Evolutionary conservation across 2,113 vertebrate genomes (phyloP).

Genomic region (Falco punctatus): DNA sequence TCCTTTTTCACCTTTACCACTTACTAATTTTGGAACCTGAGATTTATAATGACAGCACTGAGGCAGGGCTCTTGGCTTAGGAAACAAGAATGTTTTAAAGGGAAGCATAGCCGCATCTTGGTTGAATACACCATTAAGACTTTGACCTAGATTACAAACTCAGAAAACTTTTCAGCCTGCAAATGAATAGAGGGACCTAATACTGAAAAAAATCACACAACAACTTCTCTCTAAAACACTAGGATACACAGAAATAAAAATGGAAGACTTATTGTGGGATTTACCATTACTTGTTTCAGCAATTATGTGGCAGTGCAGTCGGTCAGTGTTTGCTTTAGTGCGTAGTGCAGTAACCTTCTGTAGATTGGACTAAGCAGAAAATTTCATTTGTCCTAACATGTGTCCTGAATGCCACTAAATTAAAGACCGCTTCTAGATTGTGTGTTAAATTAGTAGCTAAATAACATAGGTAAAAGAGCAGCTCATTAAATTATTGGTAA

Average conservation of each 20-base stretch:
- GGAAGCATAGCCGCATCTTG: not conserved
- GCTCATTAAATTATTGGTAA: not conserved
- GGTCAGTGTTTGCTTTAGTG: not conserved
- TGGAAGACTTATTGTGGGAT: not conserved
- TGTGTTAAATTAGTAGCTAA: not conserved
- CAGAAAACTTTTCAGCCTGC: not conserved
- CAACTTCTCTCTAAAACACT: not conserved
- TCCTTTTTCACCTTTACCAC: conserved; percentile 19
- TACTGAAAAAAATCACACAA: not conserved
- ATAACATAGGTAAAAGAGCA: not conserved
- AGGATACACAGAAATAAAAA: not conserved
- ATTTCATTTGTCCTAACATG: not conserved
- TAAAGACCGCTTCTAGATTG: not conserved
- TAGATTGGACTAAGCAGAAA: not conserved
- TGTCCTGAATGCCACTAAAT: not conserved
- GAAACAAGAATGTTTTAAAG: not conserved
- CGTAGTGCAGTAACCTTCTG: not conserved
- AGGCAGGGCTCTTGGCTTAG: conserved; percentile 9
- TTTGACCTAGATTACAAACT: not conserved
- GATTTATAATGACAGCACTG: not conserved
- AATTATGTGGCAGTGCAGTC: not conserved
- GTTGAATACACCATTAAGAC: not conserved
- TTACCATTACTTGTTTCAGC: not conserved
- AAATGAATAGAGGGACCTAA: not conserved
- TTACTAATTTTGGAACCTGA: conserved; percentile 41